Percentiles rank a stretch among this genome's conserved stretches.
These are phyloP conservation scores for Pseudobourletiella spinata DNA, from an alignment of 1,140 invertebrate species.

Conservation along the genomic window DNA sequence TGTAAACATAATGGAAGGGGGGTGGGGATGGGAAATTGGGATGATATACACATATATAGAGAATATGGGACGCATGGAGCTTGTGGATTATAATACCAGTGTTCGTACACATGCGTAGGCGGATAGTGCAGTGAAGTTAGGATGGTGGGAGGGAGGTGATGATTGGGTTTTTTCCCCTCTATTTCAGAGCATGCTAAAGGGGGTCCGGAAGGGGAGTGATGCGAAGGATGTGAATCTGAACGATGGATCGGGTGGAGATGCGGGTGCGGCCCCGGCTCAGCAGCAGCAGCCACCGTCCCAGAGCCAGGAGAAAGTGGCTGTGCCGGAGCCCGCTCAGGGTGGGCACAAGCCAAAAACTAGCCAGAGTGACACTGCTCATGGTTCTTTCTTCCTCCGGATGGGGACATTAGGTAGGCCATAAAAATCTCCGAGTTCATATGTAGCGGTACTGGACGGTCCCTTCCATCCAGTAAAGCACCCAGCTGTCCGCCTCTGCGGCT, in stretches of 20 bases:
- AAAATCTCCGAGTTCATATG: no score
- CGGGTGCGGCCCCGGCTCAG: constrained; percentile 27
- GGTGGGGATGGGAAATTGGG: no score
- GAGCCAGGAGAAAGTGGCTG: constrained; percentile 40
- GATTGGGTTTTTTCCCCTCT: background rate
- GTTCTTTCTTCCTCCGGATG: constrained; percentile 91
- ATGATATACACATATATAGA: no score
- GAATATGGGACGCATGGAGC: no score
- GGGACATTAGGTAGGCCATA: constrained; percentile 78
- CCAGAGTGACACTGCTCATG: constrained; percentile 85
- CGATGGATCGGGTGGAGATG: constrained; percentile 36
- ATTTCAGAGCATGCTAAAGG: constrained; percentile 38
- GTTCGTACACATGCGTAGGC: background rate
- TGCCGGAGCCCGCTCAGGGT: constrained; percentile 47
- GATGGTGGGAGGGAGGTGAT: background rate
- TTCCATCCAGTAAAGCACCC: no score
- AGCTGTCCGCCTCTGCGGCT: no score
- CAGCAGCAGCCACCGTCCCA: constrained; percentile 28
- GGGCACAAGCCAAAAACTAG: constrained; percentile 58
- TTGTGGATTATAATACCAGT: no score
- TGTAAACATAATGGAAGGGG: no score
- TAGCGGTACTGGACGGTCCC: no score
- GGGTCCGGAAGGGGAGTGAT: constrained; percentile 36
- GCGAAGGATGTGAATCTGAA: constrained; percentile 39
- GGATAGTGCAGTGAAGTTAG: background rate